Percentiles rank a stretch among this genome's conserved stretches.
Conservation (phyloP, 2,113 vertebrate species). For the Phoenicopterus ruber region DNA sequence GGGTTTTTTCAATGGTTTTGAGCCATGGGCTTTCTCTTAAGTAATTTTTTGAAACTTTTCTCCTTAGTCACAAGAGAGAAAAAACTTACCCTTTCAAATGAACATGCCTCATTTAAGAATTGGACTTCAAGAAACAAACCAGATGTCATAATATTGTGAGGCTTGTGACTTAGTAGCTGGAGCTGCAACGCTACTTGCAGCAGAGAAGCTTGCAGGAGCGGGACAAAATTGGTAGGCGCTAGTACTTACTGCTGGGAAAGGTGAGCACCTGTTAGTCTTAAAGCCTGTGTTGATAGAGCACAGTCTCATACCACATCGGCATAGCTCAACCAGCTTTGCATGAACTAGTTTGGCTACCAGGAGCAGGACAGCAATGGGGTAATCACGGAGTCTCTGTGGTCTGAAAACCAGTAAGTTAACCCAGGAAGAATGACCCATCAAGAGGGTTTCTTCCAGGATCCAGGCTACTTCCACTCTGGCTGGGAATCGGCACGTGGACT, state of each 20-base stretch:
- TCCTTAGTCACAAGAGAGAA: not conserved
- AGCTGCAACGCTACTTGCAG: not conserved
- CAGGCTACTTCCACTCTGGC: not conserved
- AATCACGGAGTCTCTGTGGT: not conserved
- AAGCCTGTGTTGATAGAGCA: not conserved
- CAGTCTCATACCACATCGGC: not conserved
- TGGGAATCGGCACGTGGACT: not conserved
- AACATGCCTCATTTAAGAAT: not conserved
- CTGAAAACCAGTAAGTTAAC: not conserved
- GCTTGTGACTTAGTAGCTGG: not conserved
- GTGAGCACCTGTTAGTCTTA: not conserved
- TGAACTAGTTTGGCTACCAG: not conserved
- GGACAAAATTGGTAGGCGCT: not conserved
- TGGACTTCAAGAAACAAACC: not conserved
- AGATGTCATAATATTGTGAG: not conserved
- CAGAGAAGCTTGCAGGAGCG: not conserved
- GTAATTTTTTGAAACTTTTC: not conserved
- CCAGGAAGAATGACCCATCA: not conserved
- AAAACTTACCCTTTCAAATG: not conserved
- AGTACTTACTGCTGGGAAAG: not conserved
- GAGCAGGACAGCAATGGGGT: not conserved
- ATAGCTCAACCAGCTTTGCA: not conserved
- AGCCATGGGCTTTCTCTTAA: not conserved
- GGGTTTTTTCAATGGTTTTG: not conserved
- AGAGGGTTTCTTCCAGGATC: not conserved